Percentiles rank a stretch among this genome's conserved stretches.
Evolutionary conservation across 2,113 vertebrate species (phyloP).

Genomic region (Odontophorus gujanensis): DNA sequence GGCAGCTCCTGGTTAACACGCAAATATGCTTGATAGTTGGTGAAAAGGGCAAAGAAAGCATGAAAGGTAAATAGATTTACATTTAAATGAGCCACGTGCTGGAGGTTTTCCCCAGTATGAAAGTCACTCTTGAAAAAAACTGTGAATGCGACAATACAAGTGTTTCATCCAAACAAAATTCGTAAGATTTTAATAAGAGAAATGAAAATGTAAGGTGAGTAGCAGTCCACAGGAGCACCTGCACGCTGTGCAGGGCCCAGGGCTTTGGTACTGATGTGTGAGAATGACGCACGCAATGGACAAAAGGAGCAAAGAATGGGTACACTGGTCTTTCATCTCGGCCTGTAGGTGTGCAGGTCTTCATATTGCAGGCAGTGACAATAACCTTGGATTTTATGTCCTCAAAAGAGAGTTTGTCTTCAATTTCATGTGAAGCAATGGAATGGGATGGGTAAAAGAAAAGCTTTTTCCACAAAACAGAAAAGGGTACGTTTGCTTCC

Average conservation of each 20-base stretch:
- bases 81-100: constrained; percentile 61
- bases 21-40: constrained; percentile 69
- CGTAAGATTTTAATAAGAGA: not conserved
- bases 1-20: constrained; percentile 70
- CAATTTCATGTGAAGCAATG: not conserved
- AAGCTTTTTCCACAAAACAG: not conserved
- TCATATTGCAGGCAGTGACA: not conserved
- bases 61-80: constrained; percentile 75
- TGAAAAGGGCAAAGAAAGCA: constrained; percentile 75
- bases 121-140: constrained; percentile 52
- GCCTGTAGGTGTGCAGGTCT: not conserved
- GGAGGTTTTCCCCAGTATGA: constrained; percentile 58
- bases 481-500: not conserved
- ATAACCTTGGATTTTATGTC: not conserved
- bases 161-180: constrained; percentile 52
- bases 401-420: not conserved
- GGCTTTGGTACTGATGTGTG: not conserved
- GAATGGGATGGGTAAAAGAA: not conserved
- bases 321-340: not conserved
- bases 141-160: constrained; percentile 37
- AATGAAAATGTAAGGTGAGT: constrained; percentile 13
- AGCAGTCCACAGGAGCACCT: not conserved
- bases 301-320: not conserved
- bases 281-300: not conserved
- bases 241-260: no score